Evolutionary conservation across 1,140 invertebrate genomes (phyloP).

Genomic region (Mylabris phalerata): DNA sequence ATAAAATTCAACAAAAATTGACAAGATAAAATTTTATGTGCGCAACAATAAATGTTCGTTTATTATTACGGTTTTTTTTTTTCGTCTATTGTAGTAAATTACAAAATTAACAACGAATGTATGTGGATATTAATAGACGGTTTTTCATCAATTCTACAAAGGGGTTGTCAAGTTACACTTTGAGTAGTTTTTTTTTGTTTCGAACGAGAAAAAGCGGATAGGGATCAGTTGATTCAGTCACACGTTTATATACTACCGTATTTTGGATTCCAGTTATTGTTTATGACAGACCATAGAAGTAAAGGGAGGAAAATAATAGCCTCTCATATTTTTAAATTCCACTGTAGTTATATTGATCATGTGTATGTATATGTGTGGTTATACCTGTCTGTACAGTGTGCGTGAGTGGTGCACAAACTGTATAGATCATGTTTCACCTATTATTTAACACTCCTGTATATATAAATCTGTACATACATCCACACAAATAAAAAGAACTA

Average conservation of each 20-base stretch:
- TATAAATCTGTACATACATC: neutral
- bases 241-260: conserved; percentile 11
- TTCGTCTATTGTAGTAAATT: neutral
- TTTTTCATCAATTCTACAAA: neutral
- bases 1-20: too few relatives aligned
- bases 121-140: neutral
- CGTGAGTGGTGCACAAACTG: conserved; percentile 18
- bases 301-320: conserved; percentile 22
- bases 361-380: neutral
- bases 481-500: too few relatives aligned
- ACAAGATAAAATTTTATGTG: too few relatives aligned
- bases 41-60: neutral
- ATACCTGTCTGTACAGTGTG: neutral
- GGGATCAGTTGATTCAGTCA: conserved; percentile 5
- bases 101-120: neutral
- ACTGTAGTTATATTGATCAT: conserved; percentile 23
- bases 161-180: conserved; percentile 5
- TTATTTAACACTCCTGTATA: conserved; percentile 11
- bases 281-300: conserved; percentile 21
- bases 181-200: conserved; percentile 1
- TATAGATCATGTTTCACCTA: conserved; percentile 22
- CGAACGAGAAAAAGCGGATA: neutral
- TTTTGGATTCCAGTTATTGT: conserved; percentile 20
- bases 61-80: neutral
- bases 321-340: conserved; percentile 26